Percentiles rank a stretch among this genome's conserved stretches.
These are phyloP conservation scores for Falco columbarius DNA, from an alignment of 2,797 vertebrate species.

Conservation along the genomic window DNA sequence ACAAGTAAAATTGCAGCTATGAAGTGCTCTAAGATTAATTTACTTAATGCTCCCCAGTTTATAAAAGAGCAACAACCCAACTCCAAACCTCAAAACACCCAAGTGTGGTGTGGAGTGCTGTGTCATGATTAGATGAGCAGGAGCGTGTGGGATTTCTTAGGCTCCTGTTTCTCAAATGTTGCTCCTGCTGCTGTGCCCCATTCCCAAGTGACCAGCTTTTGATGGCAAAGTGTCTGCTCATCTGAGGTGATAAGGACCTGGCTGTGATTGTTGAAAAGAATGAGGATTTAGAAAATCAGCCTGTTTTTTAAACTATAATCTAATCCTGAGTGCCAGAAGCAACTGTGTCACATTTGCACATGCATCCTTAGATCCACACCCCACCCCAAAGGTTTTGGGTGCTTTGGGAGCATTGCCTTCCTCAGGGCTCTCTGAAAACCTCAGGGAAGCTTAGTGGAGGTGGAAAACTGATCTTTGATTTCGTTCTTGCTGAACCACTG, in stretches of 20 bases:
- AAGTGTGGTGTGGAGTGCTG: not conserved
- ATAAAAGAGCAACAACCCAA: not conserved
- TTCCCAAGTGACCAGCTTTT: not conserved
- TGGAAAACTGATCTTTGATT: not conserved
- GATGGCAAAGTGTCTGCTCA: not conserved
- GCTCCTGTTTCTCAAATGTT: not conserved
- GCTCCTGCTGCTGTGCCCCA: not conserved
- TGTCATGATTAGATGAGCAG: constrained; percentile 35
- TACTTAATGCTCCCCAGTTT: not conserved
- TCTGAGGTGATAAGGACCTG: not conserved
- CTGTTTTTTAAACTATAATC: not conserved
- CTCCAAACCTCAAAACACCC: not conserved
- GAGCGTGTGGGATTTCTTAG: constrained; percentile 4
- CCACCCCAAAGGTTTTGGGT: not conserved
- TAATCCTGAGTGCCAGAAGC: not conserved
- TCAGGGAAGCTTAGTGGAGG: not conserved
- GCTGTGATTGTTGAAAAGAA: not conserved
- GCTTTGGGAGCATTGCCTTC: not conserved
- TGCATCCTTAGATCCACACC: fast-evolving
- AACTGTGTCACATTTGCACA: fast-evolving
- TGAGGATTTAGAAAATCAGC: not conserved
- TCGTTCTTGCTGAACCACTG: not conserved
- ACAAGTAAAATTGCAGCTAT: not conserved
- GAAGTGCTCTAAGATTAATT: not conserved
- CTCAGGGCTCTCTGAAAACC: not conserved